phyloP scores from a whole-genome alignment of 2,797 vertebrate species.

The Neosilurus hyrtlii region DNA sequence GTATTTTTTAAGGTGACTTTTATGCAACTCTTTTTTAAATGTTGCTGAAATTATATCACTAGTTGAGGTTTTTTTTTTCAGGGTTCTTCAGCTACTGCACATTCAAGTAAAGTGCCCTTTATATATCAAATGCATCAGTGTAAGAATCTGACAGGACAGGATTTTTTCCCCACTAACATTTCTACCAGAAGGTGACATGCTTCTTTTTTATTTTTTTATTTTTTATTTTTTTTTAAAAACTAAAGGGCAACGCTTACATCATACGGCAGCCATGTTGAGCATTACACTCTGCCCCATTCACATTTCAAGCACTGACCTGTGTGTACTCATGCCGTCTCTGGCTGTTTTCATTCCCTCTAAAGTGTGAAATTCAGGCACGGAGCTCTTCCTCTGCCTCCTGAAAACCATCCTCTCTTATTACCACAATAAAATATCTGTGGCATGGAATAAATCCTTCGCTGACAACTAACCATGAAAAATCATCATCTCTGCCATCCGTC shows the following conservation, averaged over 20 bases:
- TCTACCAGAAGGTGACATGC: background rate
- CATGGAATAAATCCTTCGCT: background rate
- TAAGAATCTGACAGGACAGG: background rate
- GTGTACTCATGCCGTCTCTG: background rate
- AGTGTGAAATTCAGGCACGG: background rate
- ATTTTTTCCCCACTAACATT: background rate
- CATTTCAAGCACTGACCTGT: background rate
- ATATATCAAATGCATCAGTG: background rate
- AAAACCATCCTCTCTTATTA: constrained; percentile 40
- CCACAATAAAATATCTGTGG: constrained; percentile 24
- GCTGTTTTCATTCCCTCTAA: background rate
- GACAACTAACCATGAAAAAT: constrained; percentile 28
- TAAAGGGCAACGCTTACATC: background rate
- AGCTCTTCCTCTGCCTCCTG: constrained; percentile 31
- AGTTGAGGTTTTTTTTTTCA: background rate
- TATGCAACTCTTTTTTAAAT: no score
- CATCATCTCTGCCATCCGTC: background rate
- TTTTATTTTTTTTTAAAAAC: background rate
- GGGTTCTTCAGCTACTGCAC: background rate
- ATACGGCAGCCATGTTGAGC: background rate
- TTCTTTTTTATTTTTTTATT: background rate
- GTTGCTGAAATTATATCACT: background rate
- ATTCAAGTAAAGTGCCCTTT: background rate
- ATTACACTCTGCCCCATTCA: background rate
- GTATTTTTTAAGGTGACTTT: no score